Conservation (phyloP, 2,888 invertebrate species). For the Ochlodes sylvanus region DNA sequence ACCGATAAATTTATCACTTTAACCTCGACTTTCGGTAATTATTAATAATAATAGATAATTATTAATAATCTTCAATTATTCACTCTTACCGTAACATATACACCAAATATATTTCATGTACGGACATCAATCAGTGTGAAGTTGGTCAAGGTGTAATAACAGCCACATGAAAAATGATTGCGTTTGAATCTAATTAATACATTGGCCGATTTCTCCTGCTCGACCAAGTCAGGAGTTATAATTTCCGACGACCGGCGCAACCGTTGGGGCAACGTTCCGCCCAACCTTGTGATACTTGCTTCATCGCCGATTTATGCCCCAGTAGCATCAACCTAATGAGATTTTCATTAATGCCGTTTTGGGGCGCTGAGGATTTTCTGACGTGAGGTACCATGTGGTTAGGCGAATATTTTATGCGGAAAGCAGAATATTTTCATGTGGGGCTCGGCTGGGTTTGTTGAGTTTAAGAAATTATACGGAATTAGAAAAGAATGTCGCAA, state of each 20-base stretch:
- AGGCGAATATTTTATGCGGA: not conserved
- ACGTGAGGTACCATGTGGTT: not conserved
- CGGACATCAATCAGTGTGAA: too few relatives aligned
- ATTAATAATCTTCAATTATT: too few relatives aligned
- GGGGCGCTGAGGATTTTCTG: not conserved
- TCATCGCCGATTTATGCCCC: constrained; percentile 8
- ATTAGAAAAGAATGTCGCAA: not conserved
- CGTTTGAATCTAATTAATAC: too few relatives aligned
- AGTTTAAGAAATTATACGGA: too few relatives aligned
- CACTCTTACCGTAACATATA: too few relatives aligned
- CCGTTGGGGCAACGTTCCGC: not conserved
- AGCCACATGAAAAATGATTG: too few relatives aligned
- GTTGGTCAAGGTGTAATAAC: too few relatives aligned
- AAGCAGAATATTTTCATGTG: not conserved
- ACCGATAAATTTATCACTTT: too few relatives aligned
- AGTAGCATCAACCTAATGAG: constrained; percentile 11
- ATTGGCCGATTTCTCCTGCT: too few relatives aligned
- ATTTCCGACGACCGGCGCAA: not conserved
- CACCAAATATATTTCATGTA: too few relatives aligned
- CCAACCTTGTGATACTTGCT: not conserved
- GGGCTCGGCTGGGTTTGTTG: not conserved
- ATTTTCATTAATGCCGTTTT: constrained; percentile 17
- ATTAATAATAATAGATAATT: too few relatives aligned
- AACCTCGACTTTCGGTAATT: too few relatives aligned
- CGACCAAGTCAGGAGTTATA: not conserved